Evolutionary conservation across 1,140 invertebrate species (phyloP), one percentile per base, ranked within the genome.

Genomic region (Lordiphosa stackelbergi): DNA sequence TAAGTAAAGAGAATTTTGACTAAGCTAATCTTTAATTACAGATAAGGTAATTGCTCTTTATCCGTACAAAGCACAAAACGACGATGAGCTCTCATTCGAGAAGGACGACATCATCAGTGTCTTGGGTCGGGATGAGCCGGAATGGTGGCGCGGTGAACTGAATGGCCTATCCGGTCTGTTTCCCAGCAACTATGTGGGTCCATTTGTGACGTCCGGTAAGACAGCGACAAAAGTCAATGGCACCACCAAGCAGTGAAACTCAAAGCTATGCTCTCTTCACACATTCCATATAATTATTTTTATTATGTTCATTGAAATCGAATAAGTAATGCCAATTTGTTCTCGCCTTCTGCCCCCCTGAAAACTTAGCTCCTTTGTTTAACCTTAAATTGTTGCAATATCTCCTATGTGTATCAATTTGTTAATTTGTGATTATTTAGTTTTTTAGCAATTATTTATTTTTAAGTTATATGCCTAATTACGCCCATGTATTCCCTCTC

Each of bases 91-190:
- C 43, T 96, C 92, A 68, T 98, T 98, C 87, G 93, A 95, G 53
- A 97, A 97, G 88, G 96, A 96, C 81, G 95, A 97, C 77, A 94
- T 98, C 42, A 98, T 99, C 53, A 94, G 93, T 38, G 93, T 99
- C 8, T 90, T 98, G 7, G 94, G 94, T 49, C 93, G 97, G 69
- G 96, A 97, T 64, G 97, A 98, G 86, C 93, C 94, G 37, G 93
- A 96, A 51, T 99, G 97, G 97, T 99, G 97, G 97, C 93, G 93
- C 87, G 97, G 97, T 37, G 95, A 97, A 90, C 89, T 96, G 5
- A 94, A 96, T 62, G 96, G 95, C 9, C 90, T 93, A 51, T 93
- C 93, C 3, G 96, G 96, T 10, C 90, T 97, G 28, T 98, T 98
- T 88, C 96, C 96, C 16, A 96, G 95, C 88, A 97, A 97, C 89